Conservation (phyloP, 1,140 invertebrate genomes). For the Galleria mellonella region DNA sequence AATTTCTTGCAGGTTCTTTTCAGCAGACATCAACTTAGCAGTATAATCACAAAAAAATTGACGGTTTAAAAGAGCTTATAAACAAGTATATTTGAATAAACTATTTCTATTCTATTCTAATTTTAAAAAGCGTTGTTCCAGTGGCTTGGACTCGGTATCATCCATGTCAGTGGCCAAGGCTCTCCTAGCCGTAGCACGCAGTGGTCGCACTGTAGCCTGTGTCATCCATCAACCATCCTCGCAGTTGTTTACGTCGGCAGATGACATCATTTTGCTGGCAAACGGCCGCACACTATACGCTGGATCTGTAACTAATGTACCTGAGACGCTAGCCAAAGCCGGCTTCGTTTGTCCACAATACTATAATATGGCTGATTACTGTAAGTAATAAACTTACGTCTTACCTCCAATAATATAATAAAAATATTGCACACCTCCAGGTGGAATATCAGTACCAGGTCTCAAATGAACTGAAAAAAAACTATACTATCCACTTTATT, state of each 20-base stretch:
- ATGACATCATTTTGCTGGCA: conserved; percentile 77
- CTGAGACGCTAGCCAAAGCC: conserved; percentile 65
- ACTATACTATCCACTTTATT: too few species aligned
- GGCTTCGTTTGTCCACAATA: conserved; percentile 78
- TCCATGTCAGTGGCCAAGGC: conserved; percentile 82
- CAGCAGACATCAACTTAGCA: too few species aligned
- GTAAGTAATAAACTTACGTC: conserved; percentile 49
- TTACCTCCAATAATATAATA: too few species aligned
- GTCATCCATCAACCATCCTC: conserved; percentile 94
- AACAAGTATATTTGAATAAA: too few species aligned
- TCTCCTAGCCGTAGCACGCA: conserved; percentile 79
- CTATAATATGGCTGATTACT: conserved; percentile 82
- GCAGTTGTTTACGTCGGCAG: conserved; percentile 83
- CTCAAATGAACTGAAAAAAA: too few species aligned
- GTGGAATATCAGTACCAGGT: too few species aligned
- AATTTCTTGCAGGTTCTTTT: too few species aligned
- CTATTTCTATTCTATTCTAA: too few species aligned
- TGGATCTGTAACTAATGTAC: conserved; percentile 74
- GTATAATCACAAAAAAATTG: too few species aligned
- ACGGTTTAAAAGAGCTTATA: too few species aligned
- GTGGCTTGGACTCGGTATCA: conserved; percentile 85
- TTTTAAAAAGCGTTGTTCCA: conserved; percentile 32
- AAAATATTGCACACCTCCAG: too few species aligned
- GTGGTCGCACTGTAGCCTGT: conserved; percentile 87
- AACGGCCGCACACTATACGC: conserved; percentile 77